Evolutionary conservation across 2,797 vertebrate species (phyloP), one percentile per base, ranked within the genome.

Genomic region (Chromobotia macracanthus): DNA sequence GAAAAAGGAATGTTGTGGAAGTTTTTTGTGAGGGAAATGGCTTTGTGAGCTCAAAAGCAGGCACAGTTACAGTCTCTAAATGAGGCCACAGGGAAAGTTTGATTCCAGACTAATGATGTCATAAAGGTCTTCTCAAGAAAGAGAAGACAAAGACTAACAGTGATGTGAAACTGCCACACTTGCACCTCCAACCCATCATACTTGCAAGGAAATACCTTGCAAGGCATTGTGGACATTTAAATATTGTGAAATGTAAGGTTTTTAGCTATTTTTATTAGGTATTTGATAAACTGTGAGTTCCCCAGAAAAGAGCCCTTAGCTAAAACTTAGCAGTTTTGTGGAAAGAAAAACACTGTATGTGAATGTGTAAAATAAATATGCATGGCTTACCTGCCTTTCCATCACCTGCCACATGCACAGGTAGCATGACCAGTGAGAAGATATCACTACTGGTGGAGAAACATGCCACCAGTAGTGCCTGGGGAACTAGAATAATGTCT

Each of bases 351-450:
- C 12, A 51, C 9, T 9, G 38, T 25, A 12, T 61, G n/a, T 48
- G 18, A 65, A 64, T n/a, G 60, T 53, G 53, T 78, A 66, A 23
- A 80, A 84, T 84, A 86, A 85, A 85, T 84, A 85, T 88, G 80
- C 83, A 85, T 85, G 72, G 41, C 61, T 80, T 74, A 67, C 53
- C 75, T 66, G 67, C 55, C 71, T 72, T 35, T 55, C 51, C 55
- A 13, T 79, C 56, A 71, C 60, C 87, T 85, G 80, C 78, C 85
- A 83, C 76, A 38, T 66, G 44, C 1, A 69, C 80, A 81, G 82
- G 80, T 84, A 85, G 87, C 79, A 78, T 87, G 80, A 86, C 83
- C 83, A 80, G 82, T 48, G 76, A 75, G 81, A 76, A 75, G 41
- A 77, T 75, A 84, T 84, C 83, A n/a, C n/a, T n/a, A n/a, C n/a